A percentile compares a stretch with the other conserved stretches of the same genome.
Conservation (phyloP, 2,113 vertebrate species). For the Cygnus atratus region DNA sequence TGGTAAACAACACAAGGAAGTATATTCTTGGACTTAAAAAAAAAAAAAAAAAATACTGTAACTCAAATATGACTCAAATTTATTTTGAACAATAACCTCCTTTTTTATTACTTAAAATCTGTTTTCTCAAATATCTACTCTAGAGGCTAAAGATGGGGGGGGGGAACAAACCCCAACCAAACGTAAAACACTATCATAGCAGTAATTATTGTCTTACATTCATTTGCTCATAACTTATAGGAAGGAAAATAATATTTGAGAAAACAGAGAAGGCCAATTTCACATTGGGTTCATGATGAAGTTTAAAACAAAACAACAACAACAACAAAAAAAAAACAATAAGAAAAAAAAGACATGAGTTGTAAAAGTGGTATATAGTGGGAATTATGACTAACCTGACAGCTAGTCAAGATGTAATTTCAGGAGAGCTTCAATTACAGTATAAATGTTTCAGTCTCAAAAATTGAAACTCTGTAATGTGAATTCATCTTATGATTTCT, state of each 20-base stretch:
- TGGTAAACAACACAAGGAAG: neutral
- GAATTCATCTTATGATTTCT: conserved; percentile 40
- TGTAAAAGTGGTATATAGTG: neutral
- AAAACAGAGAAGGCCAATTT: neutral
- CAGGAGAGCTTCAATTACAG: neutral
- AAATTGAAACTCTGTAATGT: conserved; percentile 17
- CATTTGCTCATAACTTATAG: neutral
- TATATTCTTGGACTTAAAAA: neutral
- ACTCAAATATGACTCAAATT: neutral
- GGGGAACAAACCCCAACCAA: neutral
- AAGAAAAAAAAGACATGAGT: neutral
- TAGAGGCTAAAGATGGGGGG: neutral
- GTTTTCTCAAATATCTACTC: neutral
- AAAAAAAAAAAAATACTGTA: neutral
- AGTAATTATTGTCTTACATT: neutral
- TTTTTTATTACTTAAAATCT: neutral
- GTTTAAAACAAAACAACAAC: too few species aligned
- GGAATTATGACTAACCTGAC: neutral
- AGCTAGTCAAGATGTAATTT: conserved; percentile 12
- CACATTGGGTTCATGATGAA: neutral
- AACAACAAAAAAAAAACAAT: too few species aligned
- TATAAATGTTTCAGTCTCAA: neutral
- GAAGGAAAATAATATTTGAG: neutral
- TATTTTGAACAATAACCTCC: neutral
- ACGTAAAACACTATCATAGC: neutral